Conservation (phyloP, 1,140 invertebrate species). For the Brachionus rubens region DNA sequence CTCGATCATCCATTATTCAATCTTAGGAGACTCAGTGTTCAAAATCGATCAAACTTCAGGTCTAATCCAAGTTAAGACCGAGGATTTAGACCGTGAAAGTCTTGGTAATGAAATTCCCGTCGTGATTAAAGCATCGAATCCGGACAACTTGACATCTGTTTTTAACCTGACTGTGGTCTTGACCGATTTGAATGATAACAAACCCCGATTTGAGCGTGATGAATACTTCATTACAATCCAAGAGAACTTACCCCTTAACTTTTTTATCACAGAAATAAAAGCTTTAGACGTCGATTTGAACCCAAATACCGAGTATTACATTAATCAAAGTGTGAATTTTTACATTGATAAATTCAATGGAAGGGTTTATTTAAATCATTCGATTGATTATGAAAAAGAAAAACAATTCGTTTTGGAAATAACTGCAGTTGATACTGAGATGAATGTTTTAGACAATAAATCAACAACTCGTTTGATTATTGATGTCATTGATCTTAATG, state of each 20-base stretch:
- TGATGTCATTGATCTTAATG: constrained; percentile 21
- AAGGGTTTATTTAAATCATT: not conserved
- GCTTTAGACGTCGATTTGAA: not conserved
- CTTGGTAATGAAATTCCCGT: not conserved
- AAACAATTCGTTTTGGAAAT: constrained; percentile 6
- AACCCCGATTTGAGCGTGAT: not conserved
- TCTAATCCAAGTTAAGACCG: not conserved
- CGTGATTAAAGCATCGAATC: not conserved
- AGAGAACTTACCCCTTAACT: constrained; percentile 21
- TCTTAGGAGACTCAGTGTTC: not conserved
- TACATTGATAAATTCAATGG: not conserved
- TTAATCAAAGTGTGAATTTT: not conserved
- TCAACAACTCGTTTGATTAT: not conserved
- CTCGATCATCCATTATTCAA: not conserved
- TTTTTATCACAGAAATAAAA: not conserved
- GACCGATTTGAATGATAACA: constrained; percentile 25
- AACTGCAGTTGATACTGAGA: not conserved
- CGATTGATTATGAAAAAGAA: constrained; percentile 32
- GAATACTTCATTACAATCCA: not conserved
- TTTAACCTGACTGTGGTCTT: not conserved
- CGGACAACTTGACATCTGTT: not conserved
- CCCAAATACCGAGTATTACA: constrained; percentile 1
- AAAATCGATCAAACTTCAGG: constrained; percentile 4
- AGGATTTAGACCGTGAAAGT: constrained; percentile 9
- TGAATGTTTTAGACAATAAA: not conserved